Evolutionary conservation across 2,888 invertebrate species (phyloP), one percentile per base, ranked within the genome.

Genomic region (Ectemnius continuus): DNA sequence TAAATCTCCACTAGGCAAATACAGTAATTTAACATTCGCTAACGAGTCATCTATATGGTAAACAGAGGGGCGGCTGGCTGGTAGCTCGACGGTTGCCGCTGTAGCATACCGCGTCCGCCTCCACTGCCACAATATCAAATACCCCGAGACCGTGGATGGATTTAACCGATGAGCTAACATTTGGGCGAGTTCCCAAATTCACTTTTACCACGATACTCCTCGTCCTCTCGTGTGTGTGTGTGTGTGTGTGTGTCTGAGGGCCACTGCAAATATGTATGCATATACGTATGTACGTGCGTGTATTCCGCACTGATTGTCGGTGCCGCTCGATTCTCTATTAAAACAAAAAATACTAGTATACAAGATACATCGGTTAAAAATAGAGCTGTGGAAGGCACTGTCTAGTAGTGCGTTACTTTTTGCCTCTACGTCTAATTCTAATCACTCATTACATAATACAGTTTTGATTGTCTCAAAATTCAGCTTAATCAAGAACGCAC

Each of bases 11-110:
- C 87, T 87, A 87, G 85, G 87, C 87, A 88, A 89, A 88, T 86
- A 86, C 87, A 86, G 87, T 87, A 87, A 88, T 89, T 88, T 87
- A 88, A 87, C 88, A 87, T 86, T 86, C 86, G 86, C 88, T 88
- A 88, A 89, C 89, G 88, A 89, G 89, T 89, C 88, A 88, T 89
- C 88, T 89, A 88, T 89, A 89, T 89, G 89, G 88, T 88, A 89
- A 88, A 89, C 86, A 88, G 89, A 82, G 78, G 79, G 84, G 81
- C 84, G 84, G 80, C 81, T 84, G 82, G 80, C 36, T 36, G 36
- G 36, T 36, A 36, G 36, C 36, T 36, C 36, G 6, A 36, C 82
- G 78, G 82, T 80, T 82, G 79, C 81, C 76, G 80, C 76, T 79
- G 80, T 84, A 79, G 83, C 84, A 85, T 85, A 85, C 80, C 83